phyloP scores from a whole-genome alignment of 1,140 invertebrate species.

The Branchinecta lindahli region DNA sequence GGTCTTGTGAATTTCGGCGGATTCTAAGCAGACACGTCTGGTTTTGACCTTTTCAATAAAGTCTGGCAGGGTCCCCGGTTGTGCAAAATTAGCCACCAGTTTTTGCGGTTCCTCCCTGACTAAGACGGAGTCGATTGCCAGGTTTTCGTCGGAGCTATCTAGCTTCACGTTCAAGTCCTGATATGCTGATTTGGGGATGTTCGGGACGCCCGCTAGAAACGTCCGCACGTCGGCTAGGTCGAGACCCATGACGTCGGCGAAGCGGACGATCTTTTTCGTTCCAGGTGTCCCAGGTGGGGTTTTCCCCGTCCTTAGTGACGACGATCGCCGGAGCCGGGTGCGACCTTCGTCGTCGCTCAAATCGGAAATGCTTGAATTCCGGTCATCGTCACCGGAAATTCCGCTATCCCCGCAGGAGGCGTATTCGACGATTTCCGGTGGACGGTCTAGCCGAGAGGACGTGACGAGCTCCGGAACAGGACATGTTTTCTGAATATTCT shows the following conservation, averaged over 20 bases:
- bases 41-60: conserved; percentile 60
- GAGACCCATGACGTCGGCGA: conserved; percentile 81
- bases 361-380: neutral
- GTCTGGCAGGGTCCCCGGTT: conserved; percentile 53
- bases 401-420: neutral
- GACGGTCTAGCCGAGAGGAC: no score
- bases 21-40: conserved; percentile 66
- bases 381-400: neutral
- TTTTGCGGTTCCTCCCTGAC: neutral
- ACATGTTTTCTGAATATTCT: no score
- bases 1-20: conserved; percentile 54
- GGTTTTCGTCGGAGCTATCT: conserved; percentile 1
- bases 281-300: conserved; percentile 75
- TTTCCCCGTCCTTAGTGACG: conserved; percentile 75
- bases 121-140: neutral
- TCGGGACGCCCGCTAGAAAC: conserved; percentile 73
- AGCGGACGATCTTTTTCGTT: conserved; percentile 83
- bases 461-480: no score
- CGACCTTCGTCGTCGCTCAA: conserved; percentile 12
- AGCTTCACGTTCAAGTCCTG: conserved; percentile 24
- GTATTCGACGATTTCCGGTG: neutral
- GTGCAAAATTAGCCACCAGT: conserved; percentile 42
- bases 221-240: conserved; percentile 80
- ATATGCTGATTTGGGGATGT: conserved; percentile 65
- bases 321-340: conserved; percentile 49